Evolutionary conservation across 2,113 vertebrate genomes (phyloP).

Genomic region (Neolamprologus brichardi): DNA sequence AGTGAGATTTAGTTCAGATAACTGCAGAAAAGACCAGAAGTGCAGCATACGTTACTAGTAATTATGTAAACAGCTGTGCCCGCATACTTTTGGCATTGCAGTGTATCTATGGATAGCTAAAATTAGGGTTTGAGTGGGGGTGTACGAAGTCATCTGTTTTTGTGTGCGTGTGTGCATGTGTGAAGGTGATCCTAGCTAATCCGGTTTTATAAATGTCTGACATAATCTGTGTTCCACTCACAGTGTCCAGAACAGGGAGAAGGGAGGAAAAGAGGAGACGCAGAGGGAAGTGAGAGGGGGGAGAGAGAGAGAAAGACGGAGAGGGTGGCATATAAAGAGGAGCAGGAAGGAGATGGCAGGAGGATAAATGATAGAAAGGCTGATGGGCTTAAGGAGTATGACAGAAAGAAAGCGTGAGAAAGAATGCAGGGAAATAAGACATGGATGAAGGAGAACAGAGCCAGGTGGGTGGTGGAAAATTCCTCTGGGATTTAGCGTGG

Average conservation of each 20-base stretch:
- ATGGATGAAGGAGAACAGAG: neutral
- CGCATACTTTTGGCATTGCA: neutral
- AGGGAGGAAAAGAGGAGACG: neutral
- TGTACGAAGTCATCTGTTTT: neutral
- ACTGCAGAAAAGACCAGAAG: neutral
- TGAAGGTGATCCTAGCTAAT: constrained; percentile 70
- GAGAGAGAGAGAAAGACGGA: neutral
- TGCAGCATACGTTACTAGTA: neutral
- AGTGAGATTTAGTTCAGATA: neutral
- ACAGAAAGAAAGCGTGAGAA: neutral
- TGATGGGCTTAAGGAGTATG: constrained; percentile 21
- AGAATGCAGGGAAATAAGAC: neutral
- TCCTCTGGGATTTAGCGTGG: constrained; percentile 16
- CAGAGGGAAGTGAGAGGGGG: neutral
- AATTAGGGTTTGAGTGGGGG: neutral
- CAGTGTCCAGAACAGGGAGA: constrained; percentile 26
- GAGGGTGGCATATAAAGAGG: neutral
- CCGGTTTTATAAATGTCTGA: constrained; percentile 64
- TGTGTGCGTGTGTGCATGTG: neutral
- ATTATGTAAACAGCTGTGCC: neutral
- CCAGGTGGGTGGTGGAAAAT: constrained; percentile 30
- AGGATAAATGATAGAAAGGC: constrained; percentile 4
- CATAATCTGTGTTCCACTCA: constrained; percentile 63
- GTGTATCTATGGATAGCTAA: neutral
- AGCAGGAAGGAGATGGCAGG: neutral